Evolutionary conservation across 53 echinoderm and acorn worm species (phyloP).

Genomic region (Stichopus horrens): DNA sequence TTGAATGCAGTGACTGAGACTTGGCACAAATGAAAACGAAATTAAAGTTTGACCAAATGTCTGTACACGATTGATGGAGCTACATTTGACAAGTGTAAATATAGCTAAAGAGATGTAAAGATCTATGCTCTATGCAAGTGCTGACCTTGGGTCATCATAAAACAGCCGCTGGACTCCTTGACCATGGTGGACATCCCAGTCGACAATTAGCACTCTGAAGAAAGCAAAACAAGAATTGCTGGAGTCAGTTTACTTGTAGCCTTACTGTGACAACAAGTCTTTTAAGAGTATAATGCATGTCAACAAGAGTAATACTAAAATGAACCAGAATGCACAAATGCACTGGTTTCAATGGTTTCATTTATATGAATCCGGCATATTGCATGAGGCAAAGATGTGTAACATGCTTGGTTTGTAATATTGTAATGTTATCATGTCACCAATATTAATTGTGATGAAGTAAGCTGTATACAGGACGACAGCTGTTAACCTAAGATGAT

Average conservation of each 20-base stretch:
- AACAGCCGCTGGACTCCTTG: conserved; percentile 80
- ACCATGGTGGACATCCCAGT: conserved; percentile 96
- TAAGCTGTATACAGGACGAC: neutral
- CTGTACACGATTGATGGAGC: neutral
- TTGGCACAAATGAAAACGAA: no score
- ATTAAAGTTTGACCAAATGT: no score
- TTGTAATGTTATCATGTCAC: no score
- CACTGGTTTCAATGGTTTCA: no score
- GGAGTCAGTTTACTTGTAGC: no score
- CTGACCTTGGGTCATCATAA: conserved; percentile 92
- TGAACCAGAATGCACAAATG: neutral
- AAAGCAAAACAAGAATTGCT: neutral
- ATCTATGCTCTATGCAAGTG: neutral
- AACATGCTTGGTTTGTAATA: no score
- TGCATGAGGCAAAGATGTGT: no score
- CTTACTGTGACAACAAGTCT: no score
- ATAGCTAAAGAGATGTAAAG: neutral
- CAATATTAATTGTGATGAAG: no score
- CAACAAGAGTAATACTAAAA: neutral
- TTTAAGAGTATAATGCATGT: neutral
- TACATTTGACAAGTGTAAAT: neutral
- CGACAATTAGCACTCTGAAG: conserved; percentile 84
- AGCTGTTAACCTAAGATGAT: neutral
- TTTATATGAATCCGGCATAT: no score
- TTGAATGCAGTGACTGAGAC: no score